Conservation (phyloP, 2,113 vertebrate species). For the Setophaga petechia region DNA sequence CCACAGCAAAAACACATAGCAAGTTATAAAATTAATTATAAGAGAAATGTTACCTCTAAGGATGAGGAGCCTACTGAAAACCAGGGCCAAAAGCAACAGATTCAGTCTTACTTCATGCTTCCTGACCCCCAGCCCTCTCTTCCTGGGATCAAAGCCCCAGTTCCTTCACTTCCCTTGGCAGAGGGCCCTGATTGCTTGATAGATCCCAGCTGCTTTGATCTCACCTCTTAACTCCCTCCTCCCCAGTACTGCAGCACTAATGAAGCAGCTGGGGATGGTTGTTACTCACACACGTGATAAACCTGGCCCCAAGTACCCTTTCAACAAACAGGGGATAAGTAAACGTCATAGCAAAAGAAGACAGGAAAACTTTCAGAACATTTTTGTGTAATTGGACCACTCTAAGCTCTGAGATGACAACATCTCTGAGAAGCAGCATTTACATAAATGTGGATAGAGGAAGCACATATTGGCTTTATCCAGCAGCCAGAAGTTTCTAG, state of each 20-base stretch:
- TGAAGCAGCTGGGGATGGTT: neutral
- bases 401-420: neutral
- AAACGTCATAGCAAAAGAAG: neutral
- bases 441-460: neutral
- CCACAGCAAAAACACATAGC: neutral
- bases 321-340: neutral
- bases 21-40: neutral
- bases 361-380: neutral
- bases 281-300: neutral
- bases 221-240: conserved; percentile 36
- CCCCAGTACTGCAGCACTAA: neutral
- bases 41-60: neutral
- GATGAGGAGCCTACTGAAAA: neutral
- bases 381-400: neutral
- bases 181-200: conserved; percentile 17
- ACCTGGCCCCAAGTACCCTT: neutral
- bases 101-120: conserved; percentile 28
- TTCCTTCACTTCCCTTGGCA: conserved; percentile 41
- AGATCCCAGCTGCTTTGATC: conserved; percentile 54
- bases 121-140: conserved; percentile 30
- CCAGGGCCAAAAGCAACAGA: conserved; percentile 13
- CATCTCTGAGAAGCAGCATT: neutral
- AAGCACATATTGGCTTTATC: neutral
- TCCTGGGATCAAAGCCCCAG: conserved; percentile 55
- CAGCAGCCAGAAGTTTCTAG: neutral